These are phyloP conservation scores for Seira sanloemensis DNA, from an alignment of 2,888 invertebrate genomes.

Conservation along the genomic window DNA sequence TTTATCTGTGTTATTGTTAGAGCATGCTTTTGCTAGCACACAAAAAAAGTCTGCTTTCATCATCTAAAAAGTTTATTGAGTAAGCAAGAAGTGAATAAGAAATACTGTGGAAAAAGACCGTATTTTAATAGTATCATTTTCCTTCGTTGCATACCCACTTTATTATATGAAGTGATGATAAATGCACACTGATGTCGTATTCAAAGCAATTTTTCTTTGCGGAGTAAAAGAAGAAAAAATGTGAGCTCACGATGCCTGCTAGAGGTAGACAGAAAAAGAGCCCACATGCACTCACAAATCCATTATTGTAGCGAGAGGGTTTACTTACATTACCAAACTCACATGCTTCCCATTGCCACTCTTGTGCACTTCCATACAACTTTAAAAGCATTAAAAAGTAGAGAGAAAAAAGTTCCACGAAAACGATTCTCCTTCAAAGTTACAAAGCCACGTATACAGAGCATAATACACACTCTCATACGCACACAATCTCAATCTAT, in stretches of 20 bases:
- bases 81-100: background rate
- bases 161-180: slow-evolving; percentile 17
- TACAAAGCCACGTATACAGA: background rate
- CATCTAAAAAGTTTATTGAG: slow-evolving; percentile 19
- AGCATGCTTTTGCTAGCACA: slow-evolving; percentile 3
- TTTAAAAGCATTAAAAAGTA: slow-evolving; percentile 9
- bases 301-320: background rate
- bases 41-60: slow-evolving; percentile 20
- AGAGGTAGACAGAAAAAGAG: background rate
- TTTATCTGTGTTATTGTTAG: slow-evolving; percentile 10
- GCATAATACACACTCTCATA: background rate
- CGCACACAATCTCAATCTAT: background rate
- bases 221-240: background rate
- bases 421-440: background rate
- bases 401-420: background rate
- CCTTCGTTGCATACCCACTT: slow-evolving; percentile 12
- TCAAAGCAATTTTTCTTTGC: slow-evolving; percentile 9
- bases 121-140: slow-evolving; percentile 12
- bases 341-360: slow-evolving; percentile 12
- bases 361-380: background rate
- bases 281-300: slow-evolving; percentile 19
- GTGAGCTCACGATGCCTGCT: background rate
- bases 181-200: slow-evolving; percentile 13
- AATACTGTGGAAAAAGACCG: background rate
- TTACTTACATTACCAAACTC: slow-evolving; percentile 11